Percentiles rank a stretch among this genome's conserved stretches.
Conservation (phyloP, 2,888 invertebrate genomes). For the Meteorus colon region DNA sequence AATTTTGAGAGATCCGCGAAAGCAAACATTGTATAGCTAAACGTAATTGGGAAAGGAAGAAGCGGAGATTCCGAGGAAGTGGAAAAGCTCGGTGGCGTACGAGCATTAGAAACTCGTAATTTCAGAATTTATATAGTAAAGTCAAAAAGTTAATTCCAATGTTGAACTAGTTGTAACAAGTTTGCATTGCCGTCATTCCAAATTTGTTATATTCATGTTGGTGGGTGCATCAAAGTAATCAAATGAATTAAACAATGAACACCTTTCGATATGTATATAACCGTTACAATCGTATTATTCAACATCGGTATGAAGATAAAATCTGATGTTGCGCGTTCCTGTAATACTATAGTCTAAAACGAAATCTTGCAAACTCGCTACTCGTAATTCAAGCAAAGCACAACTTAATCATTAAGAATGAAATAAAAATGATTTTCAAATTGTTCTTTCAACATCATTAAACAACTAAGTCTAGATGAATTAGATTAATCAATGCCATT, state of each 20-base stretch:
- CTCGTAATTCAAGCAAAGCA: no score
- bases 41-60: background rate
- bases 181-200: background rate
- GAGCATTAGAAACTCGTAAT: background rate
- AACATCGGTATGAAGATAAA: no score
- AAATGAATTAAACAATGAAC: background rate
- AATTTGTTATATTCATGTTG: background rate
- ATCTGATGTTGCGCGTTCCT: no score
- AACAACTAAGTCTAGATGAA: no score
- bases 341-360: no score
- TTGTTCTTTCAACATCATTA: no score
- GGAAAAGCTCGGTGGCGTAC: background rate
- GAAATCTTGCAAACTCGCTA: no score
- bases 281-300: no score
- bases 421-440: no score
- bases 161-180: background rate
- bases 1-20: background rate
- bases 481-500: no score
- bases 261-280: no score
- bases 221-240: background rate
- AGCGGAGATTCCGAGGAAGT: background rate
- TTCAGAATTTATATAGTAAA: slow-evolving; percentile 18
- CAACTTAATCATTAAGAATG: no score
- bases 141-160: slow-evolving; percentile 24
- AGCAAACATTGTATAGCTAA: background rate